Evolutionary conservation across 2,888 invertebrate genomes (phyloP), one percentile per base, ranked within the genome.

Genomic region (Idaea straminata): DNA sequence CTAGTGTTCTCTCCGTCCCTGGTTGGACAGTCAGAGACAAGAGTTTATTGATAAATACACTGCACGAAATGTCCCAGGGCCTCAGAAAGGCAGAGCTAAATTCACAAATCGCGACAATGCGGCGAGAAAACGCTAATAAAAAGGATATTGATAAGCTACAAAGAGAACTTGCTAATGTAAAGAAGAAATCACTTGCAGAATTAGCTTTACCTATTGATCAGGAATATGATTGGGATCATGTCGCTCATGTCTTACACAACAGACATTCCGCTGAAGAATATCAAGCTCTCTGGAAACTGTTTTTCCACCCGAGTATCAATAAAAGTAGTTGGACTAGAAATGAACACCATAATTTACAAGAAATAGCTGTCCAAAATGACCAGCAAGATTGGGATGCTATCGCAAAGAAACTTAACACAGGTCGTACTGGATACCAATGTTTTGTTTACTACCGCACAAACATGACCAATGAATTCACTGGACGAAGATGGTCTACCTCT

Each of bases 261-360:
- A 93, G 94, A n/a, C 96, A 96, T 76, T 92, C 93, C 0, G 85
- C 94, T 0, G 86, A 89, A 10, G 96, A 96, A 78, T 96, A 96
- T 78, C 86, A 93, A 74, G 92, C 95, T 0, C 94, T 96, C 79
- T 97, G 97, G 97, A 94, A 94, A 67, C 89, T 95, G 34, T 95
- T 94, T 77, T 81, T 96, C 61, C 95, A 96, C 81, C 96, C 96
- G 0, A 83, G 91, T 15, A 92, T 96, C 15, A 96, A 95, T 70
- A 96, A 78, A 78, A 78, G 65, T 25, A 69, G 64, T 59, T 92
- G 92, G 92, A 77, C 72, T 6, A 83, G 79, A 70, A 16, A 59
- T 62, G 92, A 92, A 68, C 87, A 88, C 64, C 62, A 69, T 5
- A 61, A 68, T 1, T 73, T 92, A 58, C 82, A 86, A 66, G 76